Evolutionary conservation across 2,797 vertebrate genomes (phyloP), one percentile per base, ranked within the genome.

Genomic region (Danio choprae): DNA sequence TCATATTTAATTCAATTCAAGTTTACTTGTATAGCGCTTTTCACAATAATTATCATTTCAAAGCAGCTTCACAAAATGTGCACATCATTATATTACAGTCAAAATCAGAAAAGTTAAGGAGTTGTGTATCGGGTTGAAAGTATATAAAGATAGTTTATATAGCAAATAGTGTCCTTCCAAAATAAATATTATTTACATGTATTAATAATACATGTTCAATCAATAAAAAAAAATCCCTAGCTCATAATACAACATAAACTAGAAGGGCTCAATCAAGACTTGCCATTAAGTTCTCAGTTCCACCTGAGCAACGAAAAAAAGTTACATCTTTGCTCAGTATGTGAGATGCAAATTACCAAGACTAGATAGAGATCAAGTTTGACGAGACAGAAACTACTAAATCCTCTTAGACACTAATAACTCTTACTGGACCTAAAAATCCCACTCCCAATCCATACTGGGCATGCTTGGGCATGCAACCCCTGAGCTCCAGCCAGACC

Each of bases 401-500:
- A 16, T n/a, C 18, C 22, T 62, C 44, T 74, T 18, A 50, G 3
- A 48, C 20, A 46, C 40, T 22, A 22, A 68, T 22, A 50, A 40
- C 41, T 16, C 12, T 80, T 56, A 60, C 29, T 69, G 74, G 50
- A 43, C 41, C 36, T 65, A 20, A 41, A 53, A 11, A 36, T 10
- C 0, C 7, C 13, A 7, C 4, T 48, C 50, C 51, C 76, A 51
- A 62, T 67, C 18, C 20, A 65, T 43, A 70, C 72, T 71, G 46
- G 64, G 72, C 81, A 80, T 65, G 51, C 60, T 55, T 68, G 56
- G 65, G 67, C 73, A 79, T 83, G 75, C 65, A 62, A 64, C 60
- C 58, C 40, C 59, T 80, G 13, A 71, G 53, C 58, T 79, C 40
- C 7, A 75, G 68, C 41, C 58, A 81, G 53, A 51, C 63, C 77